phyloP scores from a whole-genome alignment of 2,888 invertebrate genomes.

The Galeopsomyia nigrocyanea region DNA sequence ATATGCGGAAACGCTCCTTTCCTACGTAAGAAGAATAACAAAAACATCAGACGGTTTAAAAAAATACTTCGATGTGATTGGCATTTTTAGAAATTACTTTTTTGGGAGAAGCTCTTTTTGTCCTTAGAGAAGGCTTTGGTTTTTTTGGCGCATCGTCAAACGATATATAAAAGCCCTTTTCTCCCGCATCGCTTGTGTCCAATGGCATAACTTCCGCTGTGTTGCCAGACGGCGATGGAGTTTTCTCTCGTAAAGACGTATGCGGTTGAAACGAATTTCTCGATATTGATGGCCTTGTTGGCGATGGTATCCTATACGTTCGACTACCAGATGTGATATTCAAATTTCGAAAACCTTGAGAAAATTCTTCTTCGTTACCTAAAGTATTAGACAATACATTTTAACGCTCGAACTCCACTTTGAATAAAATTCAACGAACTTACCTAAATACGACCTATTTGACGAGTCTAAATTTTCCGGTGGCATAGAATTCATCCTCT shows the following conservation, averaged over 20 bases:
- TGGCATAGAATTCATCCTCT: slow-evolving; percentile 55
- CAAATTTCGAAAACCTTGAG: slow-evolving; percentile 80
- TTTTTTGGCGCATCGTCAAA: slow-evolving; percentile 91
- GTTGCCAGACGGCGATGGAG: slow-evolving; percentile 68
- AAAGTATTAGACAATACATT: slow-evolving; percentile 24
- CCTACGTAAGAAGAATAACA: slow-evolving; percentile 49
- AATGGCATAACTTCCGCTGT: slow-evolving; percentile 66
- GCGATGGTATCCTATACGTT: slow-evolving; percentile 91
- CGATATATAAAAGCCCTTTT: slow-evolving; percentile 94
- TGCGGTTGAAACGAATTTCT: slow-evolving; percentile 80
- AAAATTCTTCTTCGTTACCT: slow-evolving; percentile 66
- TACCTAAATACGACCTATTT: slow-evolving; percentile 92
- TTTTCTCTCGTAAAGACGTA: slow-evolving; percentile 60
- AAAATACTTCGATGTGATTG: not conserved
- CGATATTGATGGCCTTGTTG: slow-evolving; percentile 81
- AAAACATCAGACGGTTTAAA: slow-evolving; percentile 1
- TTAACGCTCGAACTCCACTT: not conserved
- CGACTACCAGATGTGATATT: slow-evolving; percentile 90
- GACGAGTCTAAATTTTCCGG: slow-evolving; percentile 73
- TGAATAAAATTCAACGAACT: slow-evolving; percentile 54
- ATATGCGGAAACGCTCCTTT: slow-evolving; percentile 61
- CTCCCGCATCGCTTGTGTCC: slow-evolving; percentile 70
- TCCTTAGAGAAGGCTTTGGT: slow-evolving; percentile 88
- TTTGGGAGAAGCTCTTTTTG: slow-evolving; percentile 82
- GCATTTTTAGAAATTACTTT: slow-evolving; percentile 72